These are phyloP conservation scores for Suncus etruscus DNA, from an alignment of 2,113 vertebrate species.

Conservation along the genomic window DNA sequence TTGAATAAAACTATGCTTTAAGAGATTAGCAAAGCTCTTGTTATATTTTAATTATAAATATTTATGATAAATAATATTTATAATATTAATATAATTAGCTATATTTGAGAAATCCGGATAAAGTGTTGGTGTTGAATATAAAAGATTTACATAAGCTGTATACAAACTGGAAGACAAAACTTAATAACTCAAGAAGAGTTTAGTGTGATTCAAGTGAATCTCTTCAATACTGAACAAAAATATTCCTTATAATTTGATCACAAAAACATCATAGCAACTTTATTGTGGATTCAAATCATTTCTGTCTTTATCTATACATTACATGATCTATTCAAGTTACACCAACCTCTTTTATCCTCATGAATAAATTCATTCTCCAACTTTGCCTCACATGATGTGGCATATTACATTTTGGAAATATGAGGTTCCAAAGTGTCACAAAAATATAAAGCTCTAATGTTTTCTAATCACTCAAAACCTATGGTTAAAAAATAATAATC, in stretches of 20 bases:
- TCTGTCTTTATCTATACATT: conserved; percentile 59
- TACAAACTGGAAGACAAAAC: not conserved
- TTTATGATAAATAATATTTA: not conserved
- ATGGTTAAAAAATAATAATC: conserved; percentile 79
- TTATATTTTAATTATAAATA: not conserved
- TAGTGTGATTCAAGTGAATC: not conserved
- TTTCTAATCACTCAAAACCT: conserved; percentile 76
- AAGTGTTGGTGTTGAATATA: not conserved
- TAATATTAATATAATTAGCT: not conserved
- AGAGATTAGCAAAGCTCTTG: not conserved
- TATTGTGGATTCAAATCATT: conserved; percentile 47
- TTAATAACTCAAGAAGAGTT: not conserved
- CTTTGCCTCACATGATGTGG: conserved; percentile 60
- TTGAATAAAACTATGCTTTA: not conserved
- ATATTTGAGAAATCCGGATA: not conserved
- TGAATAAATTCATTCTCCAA: conserved; percentile 69
- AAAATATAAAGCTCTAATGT: conserved; percentile 69
- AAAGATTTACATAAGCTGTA: not conserved
- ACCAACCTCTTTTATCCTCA: conserved; percentile 32
- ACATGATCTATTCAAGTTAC: not conserved
- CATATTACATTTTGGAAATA: conserved; percentile 66
- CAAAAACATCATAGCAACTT: conserved; percentile 40
- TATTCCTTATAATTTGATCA: conserved; percentile 22
- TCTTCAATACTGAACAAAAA: conserved; percentile 38
- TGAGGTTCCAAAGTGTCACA: conserved; percentile 72